Conservation (phyloP, 2,888 invertebrate genomes). For the Pristionchus arcanus region DNA sequence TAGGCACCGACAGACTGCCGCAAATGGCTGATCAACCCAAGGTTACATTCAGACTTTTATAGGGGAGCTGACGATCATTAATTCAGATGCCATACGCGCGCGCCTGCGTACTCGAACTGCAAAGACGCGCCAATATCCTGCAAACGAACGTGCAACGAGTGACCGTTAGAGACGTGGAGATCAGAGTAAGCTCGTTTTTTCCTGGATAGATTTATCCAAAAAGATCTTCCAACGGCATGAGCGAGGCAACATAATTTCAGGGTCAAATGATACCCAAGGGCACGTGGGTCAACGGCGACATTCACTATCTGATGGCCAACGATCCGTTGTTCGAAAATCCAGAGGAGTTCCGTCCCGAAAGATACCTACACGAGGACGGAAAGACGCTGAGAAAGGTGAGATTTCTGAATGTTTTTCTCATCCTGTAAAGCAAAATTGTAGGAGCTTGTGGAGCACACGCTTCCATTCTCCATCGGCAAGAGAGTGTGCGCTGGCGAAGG, state of each 20-base stretch:
- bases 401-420: neutral
- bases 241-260: neutral
- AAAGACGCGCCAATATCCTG: neutral
- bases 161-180: neutral
- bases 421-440: neutral
- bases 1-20: neutral
- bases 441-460: slow-evolving; percentile 7
- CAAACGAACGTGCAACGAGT: neutral
- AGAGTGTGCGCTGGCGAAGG: slow-evolving; percentile 16
- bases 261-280: slow-evolving; percentile 2
- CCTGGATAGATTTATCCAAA: neutral
- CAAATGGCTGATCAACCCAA: neutral
- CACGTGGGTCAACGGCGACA: slow-evolving; percentile 35
- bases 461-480: slow-evolving; percentile 26
- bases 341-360: slow-evolving; percentile 23
- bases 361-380: neutral
- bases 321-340: neutral
- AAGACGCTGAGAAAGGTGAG: neutral
- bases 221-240: too few relatives aligned
- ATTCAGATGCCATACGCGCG: slow-evolving; percentile 8
- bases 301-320: slow-evolving; percentile 27
- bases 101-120: slow-evolving; percentile 1
- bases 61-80: too few relatives aligned
- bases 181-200: too few relatives aligned
- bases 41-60: neutral